Conservation (phyloP, 2,888 invertebrate genomes). For the Tenthredo livida region DNA sequence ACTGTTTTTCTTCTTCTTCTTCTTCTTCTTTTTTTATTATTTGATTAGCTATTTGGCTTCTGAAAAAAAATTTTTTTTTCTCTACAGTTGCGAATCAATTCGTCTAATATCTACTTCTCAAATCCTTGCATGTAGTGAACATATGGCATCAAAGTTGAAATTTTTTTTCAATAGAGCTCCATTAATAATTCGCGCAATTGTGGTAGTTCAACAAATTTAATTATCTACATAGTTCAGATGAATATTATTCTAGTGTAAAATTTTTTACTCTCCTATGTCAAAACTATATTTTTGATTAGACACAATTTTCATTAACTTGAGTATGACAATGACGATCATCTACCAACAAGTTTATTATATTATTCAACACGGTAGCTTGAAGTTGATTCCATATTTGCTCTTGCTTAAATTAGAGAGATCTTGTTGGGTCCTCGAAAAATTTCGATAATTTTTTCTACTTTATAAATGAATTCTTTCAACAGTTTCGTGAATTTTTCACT, state of each 20-base stretch:
- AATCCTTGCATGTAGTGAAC: conserved; percentile 9
- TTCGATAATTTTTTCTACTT: not conserved
- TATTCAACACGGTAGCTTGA: not conserved
- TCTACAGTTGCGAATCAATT: not conserved
- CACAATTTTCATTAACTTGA: not conserved
- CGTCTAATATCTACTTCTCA: not conserved
- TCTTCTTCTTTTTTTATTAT: not conserved
- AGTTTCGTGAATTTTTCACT: not conserved
- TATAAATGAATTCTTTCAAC: not conserved
- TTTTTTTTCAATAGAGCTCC: not conserved
- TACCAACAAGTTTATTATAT: not conserved
- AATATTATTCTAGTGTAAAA: not conserved
- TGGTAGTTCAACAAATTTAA: conserved; percentile 5
- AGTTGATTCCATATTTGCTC: not conserved
- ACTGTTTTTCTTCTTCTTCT: not conserved
- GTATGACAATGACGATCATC: not conserved
- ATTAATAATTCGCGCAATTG: conserved; percentile 11
- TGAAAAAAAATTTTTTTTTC: not conserved
- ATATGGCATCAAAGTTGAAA: not conserved
- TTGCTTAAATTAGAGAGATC: not conserved
- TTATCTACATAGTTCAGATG: not conserved
- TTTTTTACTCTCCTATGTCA: not conserved
- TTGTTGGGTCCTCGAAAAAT: not conserved
- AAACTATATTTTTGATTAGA: not conserved
- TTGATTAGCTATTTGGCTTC: not conserved